Conservation (phyloP, 2,888 invertebrate genomes). For the Parapristionchus giblindavisi region DNA sequence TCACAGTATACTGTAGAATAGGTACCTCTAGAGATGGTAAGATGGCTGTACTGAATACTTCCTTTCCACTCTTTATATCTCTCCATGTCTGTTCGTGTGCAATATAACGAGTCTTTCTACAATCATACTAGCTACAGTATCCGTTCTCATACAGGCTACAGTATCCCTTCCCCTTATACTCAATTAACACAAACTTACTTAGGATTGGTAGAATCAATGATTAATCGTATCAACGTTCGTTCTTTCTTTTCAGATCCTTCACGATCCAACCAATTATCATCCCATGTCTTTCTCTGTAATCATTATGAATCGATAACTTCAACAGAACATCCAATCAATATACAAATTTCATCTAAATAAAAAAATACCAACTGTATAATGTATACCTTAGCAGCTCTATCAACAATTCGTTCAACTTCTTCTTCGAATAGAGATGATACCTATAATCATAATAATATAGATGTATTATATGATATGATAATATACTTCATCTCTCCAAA, state of each 20-base stretch:
- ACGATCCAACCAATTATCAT: constrained; percentile 35
- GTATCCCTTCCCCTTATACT: no score
- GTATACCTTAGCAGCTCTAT: constrained; percentile 29
- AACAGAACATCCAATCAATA: no score
- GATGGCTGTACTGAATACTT: constrained; percentile 32
- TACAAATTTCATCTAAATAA: no score
- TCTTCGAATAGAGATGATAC: constrained; percentile 21
- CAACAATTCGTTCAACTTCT: constrained; percentile 33
- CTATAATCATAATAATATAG: background rate
- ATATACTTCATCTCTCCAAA: constrained; percentile 37
- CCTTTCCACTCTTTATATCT: constrained; percentile 34
- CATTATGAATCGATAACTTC: background rate
- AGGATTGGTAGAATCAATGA: constrained; percentile 31
- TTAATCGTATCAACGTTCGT: constrained; percentile 18
- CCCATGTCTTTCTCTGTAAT: constrained; percentile 35
- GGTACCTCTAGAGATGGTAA: constrained; percentile 31
- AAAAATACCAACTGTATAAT: no score
- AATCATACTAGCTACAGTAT: constrained; percentile 16
- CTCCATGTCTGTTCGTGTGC: constrained; percentile 36
- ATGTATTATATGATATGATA: background rate
- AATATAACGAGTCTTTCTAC: constrained; percentile 30
- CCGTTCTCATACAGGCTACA: background rate
- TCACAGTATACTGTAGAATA: background rate
- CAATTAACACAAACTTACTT: no score
- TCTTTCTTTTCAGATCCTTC: constrained; percentile 30